Evolutionary conservation across 64 coral and sea anemone genomes (phyloP), one percentile per base, ranked within the genome.

Genomic region (Porites australiensis): DNA sequence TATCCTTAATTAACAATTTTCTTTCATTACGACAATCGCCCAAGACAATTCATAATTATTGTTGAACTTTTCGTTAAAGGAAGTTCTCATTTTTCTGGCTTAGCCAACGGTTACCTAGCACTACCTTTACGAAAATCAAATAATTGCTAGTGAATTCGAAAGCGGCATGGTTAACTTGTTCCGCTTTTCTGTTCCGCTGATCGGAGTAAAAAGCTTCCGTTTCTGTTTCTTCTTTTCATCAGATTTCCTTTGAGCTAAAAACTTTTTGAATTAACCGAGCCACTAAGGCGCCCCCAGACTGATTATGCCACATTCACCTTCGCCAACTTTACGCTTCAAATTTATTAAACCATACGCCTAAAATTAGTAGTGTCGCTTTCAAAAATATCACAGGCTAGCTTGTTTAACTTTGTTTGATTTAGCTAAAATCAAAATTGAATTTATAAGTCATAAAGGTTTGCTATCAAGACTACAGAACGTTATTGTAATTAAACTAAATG

Each of bases 1-100:
- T 52, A 52, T 67, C 62, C 81, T 84, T 84, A 84, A 84, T 84
- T 84, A 84, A 84, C 81, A 51, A 51, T 69, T 69, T 67, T 84
- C 47, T 84, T 69, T 84, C 81, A 84, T 84, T 66, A 69, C 45
- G 27, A 84, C 81, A 68, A 68, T 84, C 63, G 45, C 45, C 9
- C 45, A 45, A 69, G 48, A 69, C 61, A 68, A 49, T 50, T 23
- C 61, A 69, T 65, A 68, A 69, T 69, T 67, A 51, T 22, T 50
- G 16, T 16, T 76, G 54, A 50, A 76, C 73, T 52, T 51, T 84
- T 64, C 18, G 44, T 84, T 20, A 22, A 68, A 53, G 65, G 44
- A 84, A 68, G 12, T 57, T 12, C 7, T 57, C 81, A 84, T 84
- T 68, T 50, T 84, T 84, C 46, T 69, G 60, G 44, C 46, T 12